These are phyloP conservation scores for Drosophila vallismaia DNA, from an alignment of 2,888 invertebrate species.

Conservation along the genomic window DNA sequence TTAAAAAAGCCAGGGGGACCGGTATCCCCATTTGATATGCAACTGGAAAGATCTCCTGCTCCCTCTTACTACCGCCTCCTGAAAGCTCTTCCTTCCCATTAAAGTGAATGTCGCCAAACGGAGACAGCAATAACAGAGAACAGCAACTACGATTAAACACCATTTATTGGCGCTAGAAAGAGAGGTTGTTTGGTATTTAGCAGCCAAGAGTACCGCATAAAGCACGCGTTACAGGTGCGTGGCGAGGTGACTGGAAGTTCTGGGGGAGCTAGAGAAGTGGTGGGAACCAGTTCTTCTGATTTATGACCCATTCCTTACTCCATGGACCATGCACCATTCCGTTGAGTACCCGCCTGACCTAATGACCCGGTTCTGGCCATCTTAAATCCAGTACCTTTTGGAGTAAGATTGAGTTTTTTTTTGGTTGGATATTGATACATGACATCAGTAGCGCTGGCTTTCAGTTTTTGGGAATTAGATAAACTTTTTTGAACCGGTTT, in stretches of 20 bases:
- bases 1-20: neutral
- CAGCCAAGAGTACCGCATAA: conserved; percentile 17
- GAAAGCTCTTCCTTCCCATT: conserved; percentile 7
- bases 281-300: conserved; percentile 32
- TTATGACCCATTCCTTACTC: conserved; percentile 26
- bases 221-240: conserved; percentile 39
- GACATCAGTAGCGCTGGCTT: conserved; percentile 21
- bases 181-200: conserved; percentile 28
- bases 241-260: neutral
- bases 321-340: conserved; percentile 1
- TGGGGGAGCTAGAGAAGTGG: neutral
- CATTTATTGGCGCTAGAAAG: conserved; percentile 30
- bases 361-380: conserved; percentile 25
- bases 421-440: conserved; percentile 6
- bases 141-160: conserved; percentile 28
- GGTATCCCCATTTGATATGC: no score
- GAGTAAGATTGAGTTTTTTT: neutral
- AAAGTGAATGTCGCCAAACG: conserved; percentile 27
- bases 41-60: no score
- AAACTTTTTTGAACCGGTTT: conserved; percentile 28
- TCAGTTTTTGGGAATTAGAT: conserved; percentile 3
- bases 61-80: conserved; percentile 19
- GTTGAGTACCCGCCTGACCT: conserved; percentile 23
- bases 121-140: conserved; percentile 30
- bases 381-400: neutral